Evolutionary conservation across 2,797 vertebrate genomes (phyloP).

Genomic region (Sebastes kiyomatsui): DNA sequence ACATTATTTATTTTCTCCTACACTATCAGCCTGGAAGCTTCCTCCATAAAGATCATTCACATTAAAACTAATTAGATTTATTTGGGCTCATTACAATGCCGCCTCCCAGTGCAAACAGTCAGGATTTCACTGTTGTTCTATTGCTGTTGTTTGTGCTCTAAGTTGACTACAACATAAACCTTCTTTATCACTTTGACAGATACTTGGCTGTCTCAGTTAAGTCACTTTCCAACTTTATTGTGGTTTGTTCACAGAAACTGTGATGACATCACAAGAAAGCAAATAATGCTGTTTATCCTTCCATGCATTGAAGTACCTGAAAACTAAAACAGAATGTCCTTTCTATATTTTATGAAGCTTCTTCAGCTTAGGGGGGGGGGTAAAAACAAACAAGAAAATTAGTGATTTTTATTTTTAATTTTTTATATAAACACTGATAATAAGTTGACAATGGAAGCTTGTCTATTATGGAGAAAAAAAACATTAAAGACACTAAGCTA

Average conservation of each 20-base stretch:
- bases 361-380: neutral
- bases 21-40: conserved; percentile 55
- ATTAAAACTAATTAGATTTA: conserved; percentile 79
- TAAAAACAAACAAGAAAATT: too few species aligned
- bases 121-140: conserved; percentile 26
- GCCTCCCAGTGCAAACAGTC: conserved; percentile 23
- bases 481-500: too few species aligned
- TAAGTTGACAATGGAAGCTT: too few species aligned
- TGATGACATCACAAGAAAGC: neutral
- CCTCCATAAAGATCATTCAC: conserved; percentile 71
- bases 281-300: neutral
- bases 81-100: conserved; percentile 60
- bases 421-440: too few species aligned
- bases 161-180: conserved; percentile 22
- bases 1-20: conserved; percentile 54
- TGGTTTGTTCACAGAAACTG: neutral
- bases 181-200: conserved; percentile 11
- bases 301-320: neutral
- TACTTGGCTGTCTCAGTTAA: neutral
- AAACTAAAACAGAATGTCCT: neutral
- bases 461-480: too few species aligned
- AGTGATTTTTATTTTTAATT: too few species aligned
- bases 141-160: conserved; percentile 12
- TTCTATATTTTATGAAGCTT: neutral
- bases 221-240: neutral